phyloP scores from a whole-genome alignment of 2,113 vertebrate species.

The Thymallus thymallus region DNA sequence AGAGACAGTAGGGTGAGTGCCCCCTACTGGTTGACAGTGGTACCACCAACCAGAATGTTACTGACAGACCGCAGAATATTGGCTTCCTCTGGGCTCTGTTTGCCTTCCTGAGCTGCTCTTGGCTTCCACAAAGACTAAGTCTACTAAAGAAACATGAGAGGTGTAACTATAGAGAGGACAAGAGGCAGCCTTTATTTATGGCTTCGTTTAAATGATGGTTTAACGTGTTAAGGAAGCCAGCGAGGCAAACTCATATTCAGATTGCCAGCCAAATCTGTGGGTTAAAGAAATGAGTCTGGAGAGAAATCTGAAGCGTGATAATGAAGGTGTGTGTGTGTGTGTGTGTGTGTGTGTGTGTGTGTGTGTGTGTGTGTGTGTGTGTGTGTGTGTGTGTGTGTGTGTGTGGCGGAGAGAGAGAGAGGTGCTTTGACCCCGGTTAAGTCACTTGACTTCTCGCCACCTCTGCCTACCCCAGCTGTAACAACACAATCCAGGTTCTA shows the following conservation, averaged over 20 bases:
- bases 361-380: constrained; percentile 10
- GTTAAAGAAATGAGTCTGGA: constrained; percentile 31
- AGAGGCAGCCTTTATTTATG: constrained; percentile 47
- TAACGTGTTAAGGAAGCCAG: constrained; percentile 50
- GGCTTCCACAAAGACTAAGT: constrained; percentile 53
- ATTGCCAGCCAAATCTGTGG: constrained; percentile 32
- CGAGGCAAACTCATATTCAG: constrained; percentile 46
- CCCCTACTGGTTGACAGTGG: constrained; percentile 20
- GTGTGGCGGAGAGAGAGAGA: constrained; percentile 21
- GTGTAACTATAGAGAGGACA: constrained; percentile 55
- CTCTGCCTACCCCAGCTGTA: constrained; percentile 71
- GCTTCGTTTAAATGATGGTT: constrained; percentile 39
- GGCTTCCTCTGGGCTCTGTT: constrained; percentile 56
- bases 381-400: constrained; percentile 16
- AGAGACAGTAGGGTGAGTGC: background rate
- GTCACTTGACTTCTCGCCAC: constrained; percentile 74
- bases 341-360: no score
- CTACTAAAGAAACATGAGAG: constrained; percentile 58
- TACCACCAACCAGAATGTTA: constrained; percentile 17
- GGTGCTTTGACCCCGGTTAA: constrained; percentile 67
- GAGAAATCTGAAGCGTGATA: constrained; percentile 28
- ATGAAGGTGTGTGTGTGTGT: background rate
- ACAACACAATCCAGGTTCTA: constrained; percentile 62
- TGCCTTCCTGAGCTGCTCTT: constrained; percentile 62
- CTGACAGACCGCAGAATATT: constrained; percentile 45